Base-by-base conservation (phyloP, 2,113 vertebrate genomes). In the Dipodomys stephensi region DNA sequence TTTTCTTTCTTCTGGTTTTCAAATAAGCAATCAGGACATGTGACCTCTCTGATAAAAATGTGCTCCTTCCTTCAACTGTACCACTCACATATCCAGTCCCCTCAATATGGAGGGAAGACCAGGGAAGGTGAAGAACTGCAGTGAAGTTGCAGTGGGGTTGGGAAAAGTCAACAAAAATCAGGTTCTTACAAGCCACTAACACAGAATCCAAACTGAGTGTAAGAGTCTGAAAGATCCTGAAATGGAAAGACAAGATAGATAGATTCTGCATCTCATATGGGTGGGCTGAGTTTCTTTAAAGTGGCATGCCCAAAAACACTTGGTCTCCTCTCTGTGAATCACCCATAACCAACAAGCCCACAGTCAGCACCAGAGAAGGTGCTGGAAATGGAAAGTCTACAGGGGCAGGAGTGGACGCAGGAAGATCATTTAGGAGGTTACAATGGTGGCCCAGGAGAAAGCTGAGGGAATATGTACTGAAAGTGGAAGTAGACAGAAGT, bases 51-150 rank as follows among this genome's bases (percentile, higher is more conserved):
- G 39, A 22, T 49, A 82, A 92, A 71, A 46, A 62, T 11, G 46
- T 74, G 18, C 32, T 94, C 62, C 72, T 88, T 89, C 77, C 88
- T 88, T 83, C 53, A 77, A 90, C 68, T 60, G 18, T 76, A 44
- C 20, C 30, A 65, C 9, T 6, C 4, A 4, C 35, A 77, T 28
- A 87, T 67, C 28, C 28, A 86, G 18, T 7, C 6, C 88, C 16
- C 67, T 94, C 65, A 62, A 13, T 27, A 8, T 23, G 19, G 19
- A 77, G 7, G 15, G 11, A 44, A 92, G 16, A 87, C 28, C 20
- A 73, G 30, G 46, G 44, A 57, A 77, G 67, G 5, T 12, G 4
- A 35, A 74, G n/a, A 2, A 53, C 11, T 72, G 22, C 23, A 16
- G 7, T 16, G 30, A 60, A 60, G 30, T 1, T 67, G 7, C 32